phyloP scores from a whole-genome alignment of 2,113 vertebrate species.

The Gobius niger region DNA sequence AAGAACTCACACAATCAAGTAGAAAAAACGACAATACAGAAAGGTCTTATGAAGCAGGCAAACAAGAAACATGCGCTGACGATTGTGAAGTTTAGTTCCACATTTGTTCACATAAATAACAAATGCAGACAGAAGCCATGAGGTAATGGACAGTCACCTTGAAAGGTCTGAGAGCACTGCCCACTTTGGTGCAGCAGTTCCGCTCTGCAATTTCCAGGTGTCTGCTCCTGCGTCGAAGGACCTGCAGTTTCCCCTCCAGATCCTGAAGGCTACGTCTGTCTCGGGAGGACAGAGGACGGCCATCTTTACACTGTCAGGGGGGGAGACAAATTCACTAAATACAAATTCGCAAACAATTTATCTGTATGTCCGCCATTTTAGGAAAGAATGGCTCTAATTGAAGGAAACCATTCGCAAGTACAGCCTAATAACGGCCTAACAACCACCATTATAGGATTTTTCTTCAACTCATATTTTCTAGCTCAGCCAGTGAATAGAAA shows the following conservation, averaged over 20 bases:
- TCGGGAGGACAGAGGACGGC: constrained; percentile 87
- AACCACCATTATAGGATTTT: constrained; percentile 10
- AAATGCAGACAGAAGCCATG: constrained; percentile 21
- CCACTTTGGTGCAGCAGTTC: constrained; percentile 91
- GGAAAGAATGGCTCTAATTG: constrained; percentile 1
- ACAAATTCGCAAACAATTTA: neutral
- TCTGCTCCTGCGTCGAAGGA: constrained; percentile 84
- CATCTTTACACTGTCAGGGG: constrained; percentile 85
- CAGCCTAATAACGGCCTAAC: constrained; percentile 7
- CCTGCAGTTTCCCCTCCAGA: constrained; percentile 85
- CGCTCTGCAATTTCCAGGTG: constrained; percentile 90
- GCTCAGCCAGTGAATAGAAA: constrained; percentile 20
- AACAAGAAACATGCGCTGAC: constrained; percentile 10
- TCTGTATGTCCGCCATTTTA: neutral
- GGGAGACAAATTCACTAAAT: constrained; percentile 16
- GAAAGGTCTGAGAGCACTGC: constrained; percentile 85
- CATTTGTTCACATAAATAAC: neutral
- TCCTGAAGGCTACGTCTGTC: constrained; percentile 86
- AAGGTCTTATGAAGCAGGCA: too few relatives aligned
- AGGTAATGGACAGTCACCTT: constrained; percentile 80
- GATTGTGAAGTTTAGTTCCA: neutral
- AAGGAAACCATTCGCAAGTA: constrained; percentile 12
- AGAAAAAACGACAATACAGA: neutral
- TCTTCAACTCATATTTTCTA: constrained; percentile 12
- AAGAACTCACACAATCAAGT: constrained; percentile 4